These are phyloP conservation scores for Oreamnos americanus DNA, from an alignment of 2,113 vertebrate species.

Conservation along the genomic window DNA sequence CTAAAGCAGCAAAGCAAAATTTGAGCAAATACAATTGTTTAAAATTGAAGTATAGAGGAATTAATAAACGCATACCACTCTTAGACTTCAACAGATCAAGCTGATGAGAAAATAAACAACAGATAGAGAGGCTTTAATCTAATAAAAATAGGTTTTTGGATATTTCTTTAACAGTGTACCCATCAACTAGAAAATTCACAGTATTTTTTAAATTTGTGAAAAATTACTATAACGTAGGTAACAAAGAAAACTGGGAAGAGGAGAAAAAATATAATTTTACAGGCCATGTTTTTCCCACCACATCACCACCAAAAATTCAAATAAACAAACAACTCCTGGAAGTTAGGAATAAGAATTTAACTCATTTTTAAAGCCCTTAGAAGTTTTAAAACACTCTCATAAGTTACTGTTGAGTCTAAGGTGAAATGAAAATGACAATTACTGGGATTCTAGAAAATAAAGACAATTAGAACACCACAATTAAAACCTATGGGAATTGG, in stretches of 20 bases:
- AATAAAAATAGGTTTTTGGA: background rate
- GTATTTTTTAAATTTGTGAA: slow-evolving; percentile 22
- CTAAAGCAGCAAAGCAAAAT: slow-evolving; percentile 13
- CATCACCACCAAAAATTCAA: background rate
- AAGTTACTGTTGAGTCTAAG: background rate
- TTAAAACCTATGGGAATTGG: background rate
- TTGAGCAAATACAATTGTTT: slow-evolving; percentile 17
- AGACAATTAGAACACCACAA: background rate
- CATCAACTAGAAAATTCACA: slow-evolving; percentile 13
- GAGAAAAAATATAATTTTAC: background rate
- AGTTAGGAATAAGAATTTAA: background rate
- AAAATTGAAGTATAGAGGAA: background rate
- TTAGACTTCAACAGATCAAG: background rate
- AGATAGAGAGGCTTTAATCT: background rate
- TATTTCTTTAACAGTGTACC: background rate
- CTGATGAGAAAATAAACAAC: background rate
- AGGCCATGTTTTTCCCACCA: background rate
- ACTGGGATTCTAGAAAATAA: slow-evolving; percentile 1
- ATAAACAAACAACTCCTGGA: background rate
- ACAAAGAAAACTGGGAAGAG: slow-evolving; percentile 30
- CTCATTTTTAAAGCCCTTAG: background rate
- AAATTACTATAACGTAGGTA: background rate
- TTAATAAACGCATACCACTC: background rate
- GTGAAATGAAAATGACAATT: background rate
- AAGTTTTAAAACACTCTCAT: background rate